Base-by-base conservation (phyloP, 1,140 invertebrate genomes). In the Drosophila virilis region DNA sequence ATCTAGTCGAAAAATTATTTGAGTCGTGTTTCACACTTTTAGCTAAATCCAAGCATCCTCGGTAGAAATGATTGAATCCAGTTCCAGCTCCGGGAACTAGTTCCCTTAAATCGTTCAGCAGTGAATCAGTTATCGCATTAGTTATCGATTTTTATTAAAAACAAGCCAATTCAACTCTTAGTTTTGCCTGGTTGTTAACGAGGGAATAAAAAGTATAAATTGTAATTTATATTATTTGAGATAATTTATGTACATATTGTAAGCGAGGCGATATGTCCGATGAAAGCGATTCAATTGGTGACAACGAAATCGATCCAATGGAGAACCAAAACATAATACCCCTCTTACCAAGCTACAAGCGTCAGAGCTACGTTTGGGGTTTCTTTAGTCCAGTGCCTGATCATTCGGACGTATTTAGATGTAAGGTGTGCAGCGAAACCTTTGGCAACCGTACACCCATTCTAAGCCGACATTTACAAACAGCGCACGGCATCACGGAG, bases 361-460 rank as follows among this genome's bases (percentile, higher is more conserved):
- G 74, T 8, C 74, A 58, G 33, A 86, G 78, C 48, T 86, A 75
- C 52, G 83, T 83, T 8, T 86, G 78, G 80, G 51, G 46, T 17
- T 80, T 78, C 38, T 86, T 83, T 40, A 74, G 15, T 1, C 37
- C 50, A 45, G 67, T 80, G n/a, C 75, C 70, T 6, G 62, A 62
- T 17, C 66, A 78, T 58, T 50, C 48, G 5, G 62, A 80, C 4
- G 42, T 74, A 2, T 78, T 58, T 8, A 35, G 51, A n/a, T 86
- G 83, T 13, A 54, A 48, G 7, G 51, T 86, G 6, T 86, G 82
- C 37, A 67, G 52, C 37, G 66, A 70, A 15, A 75, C 64, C 8
- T 81, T 86, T 13, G 69, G 74, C 13, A 75, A 67, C 12, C 77
- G 78, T 33, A 76, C 80, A 1, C 43, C 77, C 9, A 86, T 80